Evolutionary conservation across 2,797 vertebrate genomes (phyloP).

Genomic region (Gorsachius magnificus): DNA sequence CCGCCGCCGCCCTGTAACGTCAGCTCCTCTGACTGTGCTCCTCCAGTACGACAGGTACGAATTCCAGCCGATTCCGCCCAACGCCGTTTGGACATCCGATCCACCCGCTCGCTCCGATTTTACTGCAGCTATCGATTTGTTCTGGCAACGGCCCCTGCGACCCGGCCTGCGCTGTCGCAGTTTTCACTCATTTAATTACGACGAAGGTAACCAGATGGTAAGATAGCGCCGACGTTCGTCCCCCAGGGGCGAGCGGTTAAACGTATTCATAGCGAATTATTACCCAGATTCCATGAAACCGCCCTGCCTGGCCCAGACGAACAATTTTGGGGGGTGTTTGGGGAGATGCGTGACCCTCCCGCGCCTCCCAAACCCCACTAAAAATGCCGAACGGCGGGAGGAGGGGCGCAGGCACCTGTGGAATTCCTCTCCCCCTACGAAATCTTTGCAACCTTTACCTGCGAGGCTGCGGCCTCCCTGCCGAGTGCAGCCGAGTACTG

Average conservation of each 20-base stretch:
- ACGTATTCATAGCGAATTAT: not conserved
- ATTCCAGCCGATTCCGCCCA: not conserved
- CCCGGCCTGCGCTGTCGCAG: accelerated
- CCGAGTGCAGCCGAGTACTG: no score
- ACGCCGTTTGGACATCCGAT: not conserved
- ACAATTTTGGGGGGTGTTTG: accelerated
- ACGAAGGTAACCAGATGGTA: not conserved
- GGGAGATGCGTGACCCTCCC: not conserved
- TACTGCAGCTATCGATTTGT: not conserved
- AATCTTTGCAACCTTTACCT: not conserved
- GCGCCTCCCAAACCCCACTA: not conserved
- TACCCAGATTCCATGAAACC: not conserved
- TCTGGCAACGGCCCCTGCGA: not conserved
- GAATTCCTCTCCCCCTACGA: not conserved
- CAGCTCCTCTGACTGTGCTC: not conserved
- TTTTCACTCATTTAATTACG: not conserved
- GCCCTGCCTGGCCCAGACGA: not conserved
- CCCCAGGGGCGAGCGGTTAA: not conserved
- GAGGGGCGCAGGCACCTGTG: accelerated
- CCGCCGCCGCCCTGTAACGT: accelerated
- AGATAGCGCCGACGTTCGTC: not conserved
- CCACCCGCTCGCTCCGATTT: not conserved
- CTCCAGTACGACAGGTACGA: accelerated
- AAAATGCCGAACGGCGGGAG: accelerated
- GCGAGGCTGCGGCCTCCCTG: not conserved